Conservation (phyloP, 2,888 invertebrate species). For the Pyrrhia umbra region DNA sequence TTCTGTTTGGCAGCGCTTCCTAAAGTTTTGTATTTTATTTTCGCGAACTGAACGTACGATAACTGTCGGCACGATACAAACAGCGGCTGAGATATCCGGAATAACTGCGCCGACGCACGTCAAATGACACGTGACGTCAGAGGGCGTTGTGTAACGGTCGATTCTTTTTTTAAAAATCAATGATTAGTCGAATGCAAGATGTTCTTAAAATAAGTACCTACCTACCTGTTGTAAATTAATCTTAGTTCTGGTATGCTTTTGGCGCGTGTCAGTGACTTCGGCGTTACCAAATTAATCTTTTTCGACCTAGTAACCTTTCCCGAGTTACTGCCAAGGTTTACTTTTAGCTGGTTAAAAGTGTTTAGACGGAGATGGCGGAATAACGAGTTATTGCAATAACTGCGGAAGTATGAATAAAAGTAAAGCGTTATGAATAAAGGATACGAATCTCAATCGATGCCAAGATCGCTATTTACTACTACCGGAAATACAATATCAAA, state of each 20-base stretch:
- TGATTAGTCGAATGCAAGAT: slow-evolving; percentile 1
- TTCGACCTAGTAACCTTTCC: slow-evolving; percentile 23
- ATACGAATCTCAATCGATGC: too few relatives aligned
- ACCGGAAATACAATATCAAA: too few relatives aligned
- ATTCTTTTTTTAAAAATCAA: slow-evolving; percentile 6
- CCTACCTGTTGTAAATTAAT: slow-evolving; percentile 23
- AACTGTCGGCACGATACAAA: slow-evolving; percentile 42
- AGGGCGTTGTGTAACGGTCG: slow-evolving; percentile 41
- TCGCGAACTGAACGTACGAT: slow-evolving; percentile 33
- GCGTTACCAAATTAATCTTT: slow-evolving; percentile 32
- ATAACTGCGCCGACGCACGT: slow-evolving; percentile 37
- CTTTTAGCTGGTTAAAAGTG: neutral
- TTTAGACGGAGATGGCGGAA: neutral
- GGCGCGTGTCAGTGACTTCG: slow-evolving; percentile 14
- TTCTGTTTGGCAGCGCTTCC: slow-evolving; percentile 37
- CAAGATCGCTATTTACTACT: too few relatives aligned
- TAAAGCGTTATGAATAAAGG: too few relatives aligned
- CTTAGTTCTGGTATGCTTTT: slow-evolving; percentile 19
- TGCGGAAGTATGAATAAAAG: too few relatives aligned
- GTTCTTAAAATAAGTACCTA: slow-evolving; percentile 31
- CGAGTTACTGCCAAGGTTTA: slow-evolving; percentile 29
- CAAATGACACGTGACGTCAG: slow-evolving; percentile 49
- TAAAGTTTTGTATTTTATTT: slow-evolving; percentile 55
- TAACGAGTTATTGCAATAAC: too few relatives aligned
- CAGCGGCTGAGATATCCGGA: slow-evolving; percentile 43